Conservation (phyloP, 2,113 vertebrate genomes). For the human (Homo sapiens) region GRCh38 chr11:86329501-86330000, state of each 20-base stretch:
- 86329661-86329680: background rate
- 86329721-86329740: background rate
- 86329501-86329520: background rate
- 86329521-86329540: conserved; percentile 22
- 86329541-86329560: background rate
- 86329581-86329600: background rate
- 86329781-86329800: background rate
- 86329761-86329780: background rate
- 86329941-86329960: background rate
- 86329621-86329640: background rate
- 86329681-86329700: background rate
- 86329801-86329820: background rate
- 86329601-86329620: background rate
- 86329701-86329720: background rate
- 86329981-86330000: background rate
- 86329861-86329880: background rate
- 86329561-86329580: background rate
- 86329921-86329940: background rate
- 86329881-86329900: background rate
- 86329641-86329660: background rate
- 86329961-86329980: background rate
- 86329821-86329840: background rate
- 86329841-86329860: background rate
- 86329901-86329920: background rate
- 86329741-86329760: background rate